Percentiles rank a stretch among this genome's conserved stretches.
Evolutionary conservation across 2,113 vertebrate species (phyloP).

Genomic region (Platanista minor): DNA sequence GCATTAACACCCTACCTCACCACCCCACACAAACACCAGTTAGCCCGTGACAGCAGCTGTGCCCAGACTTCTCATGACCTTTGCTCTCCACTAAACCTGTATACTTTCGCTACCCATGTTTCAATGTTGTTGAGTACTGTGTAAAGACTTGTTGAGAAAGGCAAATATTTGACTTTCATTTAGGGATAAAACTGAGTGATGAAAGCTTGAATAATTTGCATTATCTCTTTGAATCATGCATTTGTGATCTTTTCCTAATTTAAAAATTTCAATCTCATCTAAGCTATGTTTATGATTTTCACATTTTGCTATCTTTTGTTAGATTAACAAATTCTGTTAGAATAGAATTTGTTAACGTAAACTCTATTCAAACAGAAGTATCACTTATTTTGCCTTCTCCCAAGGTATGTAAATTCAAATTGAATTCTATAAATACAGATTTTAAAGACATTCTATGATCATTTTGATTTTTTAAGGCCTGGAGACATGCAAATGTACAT

Average conservation of each 20-base stretch:
- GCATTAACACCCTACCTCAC: neutral
- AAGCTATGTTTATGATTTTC: neutral
- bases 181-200: neutral
- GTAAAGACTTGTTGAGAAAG: neutral
- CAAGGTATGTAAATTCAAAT: neutral
- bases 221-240: neutral
- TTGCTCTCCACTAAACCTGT: neutral
- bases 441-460: neutral
- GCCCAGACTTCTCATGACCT: neutral
- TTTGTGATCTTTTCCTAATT: neutral
- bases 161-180: neutral
- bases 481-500: neutral
- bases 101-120: neutral
- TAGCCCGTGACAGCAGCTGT: neutral
- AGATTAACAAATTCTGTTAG: neutral
- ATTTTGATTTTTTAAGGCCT: neutral
- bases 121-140: neutral
- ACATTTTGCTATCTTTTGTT: neutral
- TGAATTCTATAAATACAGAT: neutral
- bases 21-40: neutral
- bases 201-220: neutral
- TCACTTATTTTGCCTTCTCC: neutral
- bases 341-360: neutral
- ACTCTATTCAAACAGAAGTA: neutral
- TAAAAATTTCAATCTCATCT: neutral